Percentiles rank a stretch among this genome's conserved stretches.
Conservation (phyloP, 2,113 vertebrate genomes). For the Tylochromis polylepis region DNA sequence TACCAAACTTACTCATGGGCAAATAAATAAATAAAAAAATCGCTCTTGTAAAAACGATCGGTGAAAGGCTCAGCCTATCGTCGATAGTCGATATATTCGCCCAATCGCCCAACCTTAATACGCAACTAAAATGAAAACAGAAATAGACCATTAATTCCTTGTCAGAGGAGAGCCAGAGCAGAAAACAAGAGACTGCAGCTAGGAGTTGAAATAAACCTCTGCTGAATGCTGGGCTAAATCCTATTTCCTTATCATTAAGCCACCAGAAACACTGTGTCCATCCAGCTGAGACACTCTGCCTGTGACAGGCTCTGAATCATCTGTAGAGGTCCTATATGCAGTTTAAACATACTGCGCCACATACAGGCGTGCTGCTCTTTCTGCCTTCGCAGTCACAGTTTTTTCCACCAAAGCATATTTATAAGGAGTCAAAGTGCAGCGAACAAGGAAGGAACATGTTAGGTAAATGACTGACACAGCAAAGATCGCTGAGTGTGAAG, state of each 20-base stretch:
- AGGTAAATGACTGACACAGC: not conserved
- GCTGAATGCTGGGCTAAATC: conserved; percentile 49
- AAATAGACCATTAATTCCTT: conserved; percentile 36
- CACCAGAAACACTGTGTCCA: conserved; percentile 43
- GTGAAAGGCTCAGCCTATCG: too few relatives aligned
- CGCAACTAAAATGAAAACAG: not conserved
- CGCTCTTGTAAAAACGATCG: too few relatives aligned
- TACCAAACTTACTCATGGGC: too few relatives aligned
- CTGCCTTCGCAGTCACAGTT: not conserved
- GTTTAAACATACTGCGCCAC: conserved; percentile 5
- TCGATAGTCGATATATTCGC: too few relatives aligned
- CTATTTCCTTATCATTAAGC: conserved; percentile 56
- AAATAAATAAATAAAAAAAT: too few relatives aligned
- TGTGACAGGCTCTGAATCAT: conserved; percentile 49
- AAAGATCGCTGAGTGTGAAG: not conserved
- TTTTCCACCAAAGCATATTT: not conserved
- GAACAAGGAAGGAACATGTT: not conserved
- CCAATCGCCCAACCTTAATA: too few relatives aligned
- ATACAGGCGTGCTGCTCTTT: not conserved
- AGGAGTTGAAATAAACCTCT: conserved; percentile 38
- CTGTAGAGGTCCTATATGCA: not conserved
- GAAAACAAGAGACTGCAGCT: conserved; percentile 34
- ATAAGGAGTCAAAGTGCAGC: conserved; percentile 37
- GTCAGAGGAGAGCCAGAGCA: conserved; percentile 8
- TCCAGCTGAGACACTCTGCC: conserved; percentile 28